phyloP scores from a whole-genome alignment of 2,888 invertebrate genomes.

The Melanophora roralis region DNA sequence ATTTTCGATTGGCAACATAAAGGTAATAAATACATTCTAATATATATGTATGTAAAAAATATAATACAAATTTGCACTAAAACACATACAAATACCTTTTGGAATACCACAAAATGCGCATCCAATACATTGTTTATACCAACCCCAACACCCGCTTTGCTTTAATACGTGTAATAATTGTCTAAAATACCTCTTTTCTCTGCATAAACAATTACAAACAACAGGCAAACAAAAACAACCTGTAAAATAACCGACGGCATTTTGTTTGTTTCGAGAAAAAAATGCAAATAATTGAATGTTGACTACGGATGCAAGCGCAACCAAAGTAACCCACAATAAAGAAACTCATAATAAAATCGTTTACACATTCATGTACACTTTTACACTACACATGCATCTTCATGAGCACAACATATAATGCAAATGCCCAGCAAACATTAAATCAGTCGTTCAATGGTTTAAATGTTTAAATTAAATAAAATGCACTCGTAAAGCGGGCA shows the following conservation, averaged over 20 bases:
- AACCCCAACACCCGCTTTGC: background rate
- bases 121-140: background rate
- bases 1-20: no score
- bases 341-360: background rate
- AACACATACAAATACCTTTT: no score
- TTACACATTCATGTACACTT: background rate
- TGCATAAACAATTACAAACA: slow-evolving; percentile 35
- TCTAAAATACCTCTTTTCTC: slow-evolving; percentile 36
- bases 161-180: slow-evolving; percentile 23
- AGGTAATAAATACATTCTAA: no score
- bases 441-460: slow-evolving; percentile 11
- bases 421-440: slow-evolving; percentile 62
- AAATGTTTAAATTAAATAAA: slow-evolving; percentile 46
- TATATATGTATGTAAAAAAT: background rate
- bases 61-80: background rate
- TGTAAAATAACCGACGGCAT: slow-evolving; percentile 51
- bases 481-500: slow-evolving; percentile 30
- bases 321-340: no score
- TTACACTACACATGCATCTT: background rate
- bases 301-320: no score
- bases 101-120: no score
- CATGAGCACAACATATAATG: background rate
- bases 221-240: slow-evolving; percentile 25
- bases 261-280: slow-evolving; percentile 13
- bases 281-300: slow-evolving; percentile 50